Conservation (phyloP, 2,888 invertebrate species). For the Leucophenga montana region DNA sequence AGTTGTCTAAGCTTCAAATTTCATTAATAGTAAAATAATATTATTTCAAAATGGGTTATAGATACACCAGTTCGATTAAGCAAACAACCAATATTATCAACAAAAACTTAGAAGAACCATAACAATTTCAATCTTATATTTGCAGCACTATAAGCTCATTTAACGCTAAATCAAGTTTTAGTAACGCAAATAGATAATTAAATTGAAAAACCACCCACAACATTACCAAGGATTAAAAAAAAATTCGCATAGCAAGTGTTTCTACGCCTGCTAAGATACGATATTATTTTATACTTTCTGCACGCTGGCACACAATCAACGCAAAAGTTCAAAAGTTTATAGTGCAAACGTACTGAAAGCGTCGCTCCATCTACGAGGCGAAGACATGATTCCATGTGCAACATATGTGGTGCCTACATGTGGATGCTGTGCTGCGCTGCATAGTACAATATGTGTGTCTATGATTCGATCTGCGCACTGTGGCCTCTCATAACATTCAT, state of each 20-base stretch:
- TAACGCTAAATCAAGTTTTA: constrained; percentile 13
- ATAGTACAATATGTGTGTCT: constrained; percentile 12
- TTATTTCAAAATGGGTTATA: too few species aligned
- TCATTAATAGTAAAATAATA: too few species aligned
- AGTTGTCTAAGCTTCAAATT: too few species aligned
- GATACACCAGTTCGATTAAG: too few species aligned
- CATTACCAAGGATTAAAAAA: not conserved
- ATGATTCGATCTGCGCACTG: constrained; percentile 21
- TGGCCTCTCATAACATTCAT: constrained; percentile 25
- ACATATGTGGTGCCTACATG: not conserved
- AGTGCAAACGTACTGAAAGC: constrained; percentile 27
- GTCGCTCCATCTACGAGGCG: not conserved
- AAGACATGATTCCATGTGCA: not conserved
- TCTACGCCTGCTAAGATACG: too few species aligned
- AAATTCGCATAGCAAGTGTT: too few species aligned
- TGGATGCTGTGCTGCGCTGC: not conserved
- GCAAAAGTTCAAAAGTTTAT: constrained; percentile 36
- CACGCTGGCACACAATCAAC: not conserved
- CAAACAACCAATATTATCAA: too few species aligned
- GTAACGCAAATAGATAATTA: constrained; percentile 10
- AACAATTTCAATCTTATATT: too few species aligned
- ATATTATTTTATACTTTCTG: not conserved
- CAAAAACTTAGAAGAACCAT: too few species aligned
- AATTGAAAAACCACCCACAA: constrained; percentile 19
- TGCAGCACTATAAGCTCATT: constrained; percentile 7